These are phyloP conservation scores for Champsocephalus esox DNA, from an alignment of 2,797 vertebrate genomes.

Conservation along the genomic window DNA sequence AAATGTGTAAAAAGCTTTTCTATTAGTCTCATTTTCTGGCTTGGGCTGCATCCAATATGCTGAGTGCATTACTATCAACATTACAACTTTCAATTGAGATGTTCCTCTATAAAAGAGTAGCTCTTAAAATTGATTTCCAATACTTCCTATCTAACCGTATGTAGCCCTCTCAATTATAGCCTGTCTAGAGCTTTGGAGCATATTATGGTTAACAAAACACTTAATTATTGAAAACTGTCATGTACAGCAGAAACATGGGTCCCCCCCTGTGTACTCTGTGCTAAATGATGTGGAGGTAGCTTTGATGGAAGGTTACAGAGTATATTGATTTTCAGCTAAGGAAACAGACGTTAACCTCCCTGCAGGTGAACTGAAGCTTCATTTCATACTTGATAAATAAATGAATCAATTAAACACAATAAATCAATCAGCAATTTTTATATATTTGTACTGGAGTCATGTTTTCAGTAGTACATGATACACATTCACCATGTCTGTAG, in stretches of 20 bases:
- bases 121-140: constrained; percentile 18
- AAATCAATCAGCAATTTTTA: too few relatives aligned
- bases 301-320: not conserved
- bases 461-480: not conserved
- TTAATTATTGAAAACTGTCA: not conserved
- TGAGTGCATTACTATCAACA: not conserved
- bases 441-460: not conserved
- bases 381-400: not conserved
- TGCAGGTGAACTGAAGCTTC: not conserved
- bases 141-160: constrained; percentile 1
- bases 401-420: not conserved
- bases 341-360: not conserved
- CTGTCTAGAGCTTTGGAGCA: constrained; percentile 1
- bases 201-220: not conserved
- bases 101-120: not conserved
- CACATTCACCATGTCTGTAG: not conserved
- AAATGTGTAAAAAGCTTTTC: not conserved
- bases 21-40: too few relatives aligned
- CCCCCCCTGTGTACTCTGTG: not conserved
- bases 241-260: not conserved
- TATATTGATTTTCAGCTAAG: not conserved
- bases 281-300: not conserved
- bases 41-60: not conserved
- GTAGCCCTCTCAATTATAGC: not conserved
- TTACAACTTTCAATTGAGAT: not conserved